phyloP scores from a whole-genome alignment of 2,113 vertebrate species.

The Otolemur garnettii region DNA sequence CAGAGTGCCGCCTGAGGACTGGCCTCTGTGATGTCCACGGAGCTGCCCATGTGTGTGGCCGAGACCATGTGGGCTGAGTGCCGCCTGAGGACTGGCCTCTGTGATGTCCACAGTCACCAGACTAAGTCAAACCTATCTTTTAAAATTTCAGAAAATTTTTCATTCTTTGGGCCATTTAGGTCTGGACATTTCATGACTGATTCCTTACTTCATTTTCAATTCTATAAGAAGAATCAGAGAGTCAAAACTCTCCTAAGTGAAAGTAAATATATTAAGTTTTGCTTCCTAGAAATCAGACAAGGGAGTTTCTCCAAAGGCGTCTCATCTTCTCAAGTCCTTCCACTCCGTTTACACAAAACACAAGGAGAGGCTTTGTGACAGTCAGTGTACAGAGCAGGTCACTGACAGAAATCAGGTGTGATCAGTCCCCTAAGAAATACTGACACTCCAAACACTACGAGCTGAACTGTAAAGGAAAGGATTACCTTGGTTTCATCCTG shows the following conservation, averaged over 20 bases:
- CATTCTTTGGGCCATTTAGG: not conserved
- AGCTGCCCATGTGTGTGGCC: too few relatives aligned
- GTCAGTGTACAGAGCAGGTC: not conserved
- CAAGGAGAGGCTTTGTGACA: not conserved
- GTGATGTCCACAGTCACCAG: not conserved
- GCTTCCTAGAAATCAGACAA: not conserved
- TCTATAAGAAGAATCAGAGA: slow-evolving; percentile 28
- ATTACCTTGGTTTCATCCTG: slow-evolving; percentile 55
- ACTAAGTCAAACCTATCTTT: not conserved
- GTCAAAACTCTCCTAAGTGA: not conserved
- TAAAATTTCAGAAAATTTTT: not conserved
- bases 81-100: not conserved
- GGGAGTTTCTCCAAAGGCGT: not conserved
- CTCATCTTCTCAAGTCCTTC: slow-evolving; percentile 21
- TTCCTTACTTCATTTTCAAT: not conserved
- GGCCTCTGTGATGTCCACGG: not conserved
- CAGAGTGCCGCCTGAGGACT: not conserved
- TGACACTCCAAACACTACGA: slow-evolving; percentile 17
- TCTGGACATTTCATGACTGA: slow-evolving; percentile 35
- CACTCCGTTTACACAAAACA: not conserved
- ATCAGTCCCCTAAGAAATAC: not conserved
- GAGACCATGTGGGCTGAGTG: not conserved
- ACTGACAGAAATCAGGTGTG: slow-evolving; percentile 43
- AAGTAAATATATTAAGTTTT: not conserved
- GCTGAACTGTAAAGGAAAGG: slow-evolving; percentile 51